These are phyloP conservation scores for Diloba caeruleocephala DNA, from an alignment of 2,888 invertebrate species.

Conservation along the genomic window DNA sequence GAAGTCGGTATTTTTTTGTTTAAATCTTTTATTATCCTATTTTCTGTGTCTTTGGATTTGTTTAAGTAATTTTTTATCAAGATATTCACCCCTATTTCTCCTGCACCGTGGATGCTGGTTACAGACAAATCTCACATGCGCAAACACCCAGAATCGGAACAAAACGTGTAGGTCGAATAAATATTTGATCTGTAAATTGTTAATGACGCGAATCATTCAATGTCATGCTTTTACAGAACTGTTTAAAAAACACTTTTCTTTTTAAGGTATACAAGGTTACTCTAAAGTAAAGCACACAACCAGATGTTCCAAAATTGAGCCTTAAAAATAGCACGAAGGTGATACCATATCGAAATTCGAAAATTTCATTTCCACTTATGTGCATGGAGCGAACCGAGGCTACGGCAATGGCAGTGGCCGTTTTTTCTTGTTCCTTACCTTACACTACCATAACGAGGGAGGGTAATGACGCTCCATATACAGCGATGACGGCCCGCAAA, in stretches of 20 bases:
- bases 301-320: slow-evolving; percentile 39
- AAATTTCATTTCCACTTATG: slow-evolving; percentile 61
- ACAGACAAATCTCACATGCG: no score
- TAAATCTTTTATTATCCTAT: no score
- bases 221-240: no score
- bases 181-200: no score
- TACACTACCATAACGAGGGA: slow-evolving; percentile 73
- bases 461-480: slow-evolving; percentile 73
- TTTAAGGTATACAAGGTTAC: slow-evolving; percentile 29
- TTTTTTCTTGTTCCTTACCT: slow-evolving; percentile 76
- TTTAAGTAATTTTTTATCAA: no score
- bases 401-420: slow-evolving; percentile 75
- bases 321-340: slow-evolving; percentile 37
- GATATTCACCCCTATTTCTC: no score
- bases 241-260: neutral
- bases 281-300: slow-evolving; percentile 23
- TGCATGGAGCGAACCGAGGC: slow-evolving; percentile 62
- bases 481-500: slow-evolving; percentile 48
- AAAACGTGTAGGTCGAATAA: no score
- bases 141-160: no score
- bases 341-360: slow-evolving; percentile 62
- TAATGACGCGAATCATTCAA: no score
- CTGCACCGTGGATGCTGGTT: no score
- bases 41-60: no score
- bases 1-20: no score